phyloP scores from a whole-genome alignment of 2,797 vertebrate species.

The Danio albolineatus region DNA sequence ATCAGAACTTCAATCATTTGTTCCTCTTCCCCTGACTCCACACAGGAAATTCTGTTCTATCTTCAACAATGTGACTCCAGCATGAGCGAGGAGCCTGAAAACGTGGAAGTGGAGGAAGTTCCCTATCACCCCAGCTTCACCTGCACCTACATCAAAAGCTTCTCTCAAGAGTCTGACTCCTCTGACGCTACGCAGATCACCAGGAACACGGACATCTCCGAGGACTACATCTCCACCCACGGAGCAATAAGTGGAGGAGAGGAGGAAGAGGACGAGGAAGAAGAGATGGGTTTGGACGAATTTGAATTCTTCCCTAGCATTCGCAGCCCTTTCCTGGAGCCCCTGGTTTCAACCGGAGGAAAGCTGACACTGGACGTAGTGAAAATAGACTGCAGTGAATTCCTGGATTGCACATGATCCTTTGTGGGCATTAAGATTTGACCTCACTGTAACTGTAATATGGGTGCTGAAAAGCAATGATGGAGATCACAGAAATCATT shows the following conservation, averaged over 20 bases:
- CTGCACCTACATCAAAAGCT: constrained; percentile 81
- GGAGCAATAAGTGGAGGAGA: constrained; percentile 61
- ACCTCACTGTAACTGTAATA: neutral
- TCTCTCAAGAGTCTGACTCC: constrained; percentile 69
- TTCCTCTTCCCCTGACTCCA: neutral
- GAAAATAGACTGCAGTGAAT: constrained; percentile 79
- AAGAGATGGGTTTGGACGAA: constrained; percentile 43
- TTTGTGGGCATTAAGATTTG: constrained; percentile 3
- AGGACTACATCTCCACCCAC: constrained; percentile 75
- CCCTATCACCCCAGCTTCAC: constrained; percentile 47
- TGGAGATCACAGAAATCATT: neutral
- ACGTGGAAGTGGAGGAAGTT: constrained; percentile 78
- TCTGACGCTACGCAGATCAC: constrained; percentile 71
- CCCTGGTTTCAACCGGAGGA: constrained; percentile 62
- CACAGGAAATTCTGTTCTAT: constrained; percentile 75
- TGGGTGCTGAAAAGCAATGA: neutral
- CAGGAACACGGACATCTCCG: constrained; percentile 56
- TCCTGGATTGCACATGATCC: constrained; percentile 61
- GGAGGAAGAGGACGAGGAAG: constrained; percentile 62
- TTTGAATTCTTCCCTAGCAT: constrained; percentile 69
- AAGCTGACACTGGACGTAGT: constrained; percentile 86
- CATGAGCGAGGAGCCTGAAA: constrained; percentile 78
- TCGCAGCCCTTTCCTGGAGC: constrained; percentile 59
- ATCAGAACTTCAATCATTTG: neutral
- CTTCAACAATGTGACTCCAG: constrained; percentile 61